A percentile compares a stretch with the other conserved stretches of the same genome.
phyloP scores from a whole-genome alignment of 2,888 invertebrate species.

The Bibio marci region DNA sequence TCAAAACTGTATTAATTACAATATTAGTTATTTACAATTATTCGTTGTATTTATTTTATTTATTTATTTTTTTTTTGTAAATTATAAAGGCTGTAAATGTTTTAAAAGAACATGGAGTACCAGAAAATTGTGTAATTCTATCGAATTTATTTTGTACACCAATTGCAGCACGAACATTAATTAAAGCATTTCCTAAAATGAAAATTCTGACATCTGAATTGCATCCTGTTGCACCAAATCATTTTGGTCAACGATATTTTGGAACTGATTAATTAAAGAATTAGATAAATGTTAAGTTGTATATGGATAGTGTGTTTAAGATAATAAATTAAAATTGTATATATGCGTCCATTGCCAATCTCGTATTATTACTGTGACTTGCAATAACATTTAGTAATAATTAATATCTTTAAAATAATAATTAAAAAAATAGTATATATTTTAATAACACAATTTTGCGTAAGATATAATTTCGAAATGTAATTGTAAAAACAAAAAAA shows the following conservation, averaged over 20 bases:
- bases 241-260: slow-evolving; percentile 97
- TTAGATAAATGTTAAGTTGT: no score
- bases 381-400: no score
- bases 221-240: slow-evolving; percentile 87
- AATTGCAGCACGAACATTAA: slow-evolving; percentile 66
- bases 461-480: no score
- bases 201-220: slow-evolving; percentile 93
- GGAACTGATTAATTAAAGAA: slow-evolving; percentile 93
- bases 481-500: no score
- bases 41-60: no score
- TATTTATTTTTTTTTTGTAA: slow-evolving; percentile 23
- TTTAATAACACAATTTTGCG: no score
- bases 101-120: slow-evolving; percentile 82
- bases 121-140: slow-evolving; percentile 87
- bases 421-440: no score
- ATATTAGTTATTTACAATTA: neutral
- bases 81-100: slow-evolving; percentile 76
- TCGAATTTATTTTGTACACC: slow-evolving; percentile 97
- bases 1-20: neutral
- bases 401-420: no score
- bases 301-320: no score
- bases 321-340: no score
- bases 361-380: no score
- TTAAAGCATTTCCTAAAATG: slow-evolving; percentile 74
- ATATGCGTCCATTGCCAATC: no score